These are phyloP conservation scores for Drosophila persimilis DNA, from an alignment of 1,140 invertebrate genomes.

Conservation along the genomic window DNA sequence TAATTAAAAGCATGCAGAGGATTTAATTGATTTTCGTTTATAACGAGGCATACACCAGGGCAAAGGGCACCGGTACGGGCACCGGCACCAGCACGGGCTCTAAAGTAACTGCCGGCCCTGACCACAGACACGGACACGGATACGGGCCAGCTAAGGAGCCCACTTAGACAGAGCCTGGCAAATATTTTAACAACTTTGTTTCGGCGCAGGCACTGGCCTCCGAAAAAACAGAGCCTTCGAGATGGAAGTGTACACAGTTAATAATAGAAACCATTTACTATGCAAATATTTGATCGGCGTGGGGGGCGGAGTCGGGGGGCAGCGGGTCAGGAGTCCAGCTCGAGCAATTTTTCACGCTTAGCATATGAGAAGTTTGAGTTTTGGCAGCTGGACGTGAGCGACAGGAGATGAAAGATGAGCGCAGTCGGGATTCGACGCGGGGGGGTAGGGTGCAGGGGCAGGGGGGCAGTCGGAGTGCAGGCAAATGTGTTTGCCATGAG, in stretches of 20 bases:
- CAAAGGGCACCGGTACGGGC: not conserved
- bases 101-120: constrained; percentile 14
- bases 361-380: constrained; percentile 64
- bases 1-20: constrained; percentile 73
- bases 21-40: constrained; percentile 69
- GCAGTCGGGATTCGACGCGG: constrained; percentile 19
- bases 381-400: constrained; percentile 51
- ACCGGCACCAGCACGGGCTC: not conserved
- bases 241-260: constrained; percentile 70
- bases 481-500: constrained; percentile 73
- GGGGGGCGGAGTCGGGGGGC: not conserved
- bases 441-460: too few relatives aligned
- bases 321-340: constrained; percentile 30
- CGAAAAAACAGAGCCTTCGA: constrained; percentile 22
- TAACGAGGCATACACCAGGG: constrained; percentile 43
- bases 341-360: constrained; percentile 71
- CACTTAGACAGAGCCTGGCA: constrained; percentile 47
- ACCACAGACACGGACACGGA: constrained; percentile 4
- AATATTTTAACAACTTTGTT: constrained; percentile 79
- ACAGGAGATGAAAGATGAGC: constrained; percentile 41
- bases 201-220: constrained; percentile 39
- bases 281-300: constrained; percentile 70
- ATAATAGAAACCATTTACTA: constrained; percentile 80
- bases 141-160: constrained; percentile 12
- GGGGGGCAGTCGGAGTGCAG: constrained; percentile 28